Base-by-base conservation (phyloP, 1,140 invertebrate genomes). In the Dryas iulia region DNA sequence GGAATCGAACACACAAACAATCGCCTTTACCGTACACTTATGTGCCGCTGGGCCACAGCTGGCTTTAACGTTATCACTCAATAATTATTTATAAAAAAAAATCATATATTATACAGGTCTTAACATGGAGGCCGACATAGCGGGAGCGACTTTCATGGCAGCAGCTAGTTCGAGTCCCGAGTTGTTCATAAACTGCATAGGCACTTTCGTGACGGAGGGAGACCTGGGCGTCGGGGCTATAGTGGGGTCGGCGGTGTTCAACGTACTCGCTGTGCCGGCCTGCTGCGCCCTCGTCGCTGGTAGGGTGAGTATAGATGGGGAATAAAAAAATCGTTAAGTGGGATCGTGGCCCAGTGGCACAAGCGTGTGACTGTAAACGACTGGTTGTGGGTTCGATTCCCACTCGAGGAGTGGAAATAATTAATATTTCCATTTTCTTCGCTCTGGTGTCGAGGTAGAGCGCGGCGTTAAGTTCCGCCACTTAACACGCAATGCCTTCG, bases 71-170 rank as follows among this genome's bases (percentile, higher is more conserved):
- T n/a, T n/a, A n/a, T n/a, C n/a, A n/a, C n/a, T n/a, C n/a, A 21
- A 21, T 21, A 6, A 47, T 11, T 18, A n/a, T 7, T 47, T 21
- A 47, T n/a, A n/a, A n/a, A n/a, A n/a, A n/a, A n/a, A n/a, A n/a
- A n/a, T n/a, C n/a, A n/a, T n/a, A n/a, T n/a, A 10, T 21, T 7
- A 47, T 5, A 39, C 74, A 96, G 95, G 93, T 69, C 82, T 96
- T 26, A 90, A 94, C 31, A 94, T 96, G 93, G 93, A 94, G 5
- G 94, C 95, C 78, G 95, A 96, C 73, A 93, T 96, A 57, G 95
- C 95, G 1, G 96, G 97, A 0, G 97, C 97, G 0, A 98, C 97
- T 2, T 97, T 98, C 82, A 98, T 98, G 97, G 97, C 97, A 5
- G 96, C 96, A 1, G 97, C 97, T 0, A 97, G 96, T 59, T 97